These are phyloP conservation scores for Podarcis raffonei DNA, from an alignment of 2,113 vertebrate species.

Conservation along the genomic window DNA sequence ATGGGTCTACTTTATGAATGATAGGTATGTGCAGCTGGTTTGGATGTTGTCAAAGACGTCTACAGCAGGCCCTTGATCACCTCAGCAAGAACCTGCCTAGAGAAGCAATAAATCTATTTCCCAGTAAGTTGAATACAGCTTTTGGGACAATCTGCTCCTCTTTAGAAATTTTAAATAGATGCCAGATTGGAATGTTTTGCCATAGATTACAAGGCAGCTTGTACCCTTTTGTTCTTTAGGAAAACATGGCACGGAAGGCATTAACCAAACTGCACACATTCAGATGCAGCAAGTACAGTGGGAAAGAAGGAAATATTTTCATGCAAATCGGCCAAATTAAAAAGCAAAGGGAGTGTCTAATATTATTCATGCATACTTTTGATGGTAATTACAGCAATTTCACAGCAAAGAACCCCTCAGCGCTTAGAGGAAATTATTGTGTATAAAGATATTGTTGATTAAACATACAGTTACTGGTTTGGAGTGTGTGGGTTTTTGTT, in stretches of 20 bases:
- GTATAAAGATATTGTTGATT: slow-evolving; percentile 74
- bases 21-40: slow-evolving; percentile 13
- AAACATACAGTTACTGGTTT: slow-evolving; percentile 68
- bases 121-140: slow-evolving; percentile 37
- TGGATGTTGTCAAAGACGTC: slow-evolving; percentile 31
- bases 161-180: slow-evolving; percentile 53
- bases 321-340: slow-evolving; percentile 33
- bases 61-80: not conserved
- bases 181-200: slow-evolving; percentile 41
- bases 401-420: slow-evolving; percentile 38
- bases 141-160: slow-evolving; percentile 52
- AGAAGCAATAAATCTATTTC: slow-evolving; percentile 51
- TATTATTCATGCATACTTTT: slow-evolving; percentile 68
- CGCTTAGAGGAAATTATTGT: slow-evolving; percentile 60
- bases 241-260: not conserved
- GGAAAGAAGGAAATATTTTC: slow-evolving; percentile 42
- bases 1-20: slow-evolving; percentile 16
- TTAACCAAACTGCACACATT: slow-evolving; percentile 8
- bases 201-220: not conserved
- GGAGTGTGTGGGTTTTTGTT: slow-evolving; percentile 44
- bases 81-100: slow-evolving; percentile 25
- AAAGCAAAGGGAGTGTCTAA: slow-evolving; percentile 38
- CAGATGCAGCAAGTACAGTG: slow-evolving; percentile 39
- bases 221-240: not conserved
- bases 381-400: slow-evolving; percentile 70